These are phyloP conservation scores for Menidia beryllina DNA, from an alignment of 2,113 vertebrate species.

Conservation along the genomic window DNA sequence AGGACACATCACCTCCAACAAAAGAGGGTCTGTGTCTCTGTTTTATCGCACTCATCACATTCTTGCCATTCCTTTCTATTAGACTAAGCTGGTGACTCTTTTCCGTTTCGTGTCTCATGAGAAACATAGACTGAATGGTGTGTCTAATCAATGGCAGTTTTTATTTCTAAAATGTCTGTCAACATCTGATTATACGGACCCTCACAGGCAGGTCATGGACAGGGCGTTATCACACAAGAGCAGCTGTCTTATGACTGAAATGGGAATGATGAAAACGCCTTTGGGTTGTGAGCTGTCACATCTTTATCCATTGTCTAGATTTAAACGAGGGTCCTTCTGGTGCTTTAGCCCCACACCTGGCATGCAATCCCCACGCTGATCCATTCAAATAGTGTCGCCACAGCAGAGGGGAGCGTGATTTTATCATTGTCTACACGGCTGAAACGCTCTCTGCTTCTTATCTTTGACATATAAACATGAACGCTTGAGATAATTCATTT, in stretches of 20 bases:
- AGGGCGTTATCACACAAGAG: slow-evolving; percentile 20
- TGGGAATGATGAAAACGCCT: not conserved
- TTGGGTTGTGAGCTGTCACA: not conserved
- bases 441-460: not conserved
- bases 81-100: slow-evolving; percentile 28
- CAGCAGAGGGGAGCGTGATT: not conserved
- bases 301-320: not conserved
- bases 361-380: slow-evolving; percentile 3
- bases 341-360: slow-evolving; percentile 13
- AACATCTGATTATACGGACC: slow-evolving; percentile 21
- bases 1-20: slow-evolving; percentile 45
- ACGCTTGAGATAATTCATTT: not conserved
- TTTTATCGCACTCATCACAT: slow-evolving; percentile 72
- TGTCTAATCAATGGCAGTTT: slow-evolving; percentile 44
- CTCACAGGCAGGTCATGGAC: slow-evolving; percentile 8
- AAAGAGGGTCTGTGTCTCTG: slow-evolving; percentile 54
- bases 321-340: not conserved
- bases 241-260: not conserved
- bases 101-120: slow-evolving; percentile 26
- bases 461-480: not conserved
- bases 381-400: slow-evolving; percentile 3
- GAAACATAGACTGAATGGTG: slow-evolving; percentile 2
- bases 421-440: not conserved
- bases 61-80: slow-evolving; percentile 65
- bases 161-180: slow-evolving; percentile 45